Evolutionary conservation across 2,113 vertebrate species (phyloP), one percentile per base, ranked within the genome.

Genomic region (Periophthalmodon schlosseri): DNA sequence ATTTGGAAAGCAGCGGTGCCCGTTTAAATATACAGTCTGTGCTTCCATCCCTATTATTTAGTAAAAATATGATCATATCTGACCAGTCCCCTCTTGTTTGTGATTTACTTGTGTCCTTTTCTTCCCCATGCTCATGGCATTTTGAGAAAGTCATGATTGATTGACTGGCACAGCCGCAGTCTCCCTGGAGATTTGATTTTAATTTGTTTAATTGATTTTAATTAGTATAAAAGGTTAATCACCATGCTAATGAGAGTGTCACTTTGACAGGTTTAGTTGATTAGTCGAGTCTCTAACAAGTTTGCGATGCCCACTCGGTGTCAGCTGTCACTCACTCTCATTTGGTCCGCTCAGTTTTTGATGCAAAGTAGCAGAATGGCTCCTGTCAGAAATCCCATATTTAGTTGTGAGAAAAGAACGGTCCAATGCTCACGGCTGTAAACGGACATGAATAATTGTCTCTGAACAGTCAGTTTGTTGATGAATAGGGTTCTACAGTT

Each of bases 161-260:
- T 63, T 88, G 86, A 88, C 64, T 60, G 86, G 83, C 80, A 86
- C 66, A 46, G 65, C 82, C 70, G 79, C 85, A 77, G 56, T 75
- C 74, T 74, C 78, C 68, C 73, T 47, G 68, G 77, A 77, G 81
- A 89, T 80, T 75, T 72, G n/a, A n/a, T 72, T 83, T 69, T 80
- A 86, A 89, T 87, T 75, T 23, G 44, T 79, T 73, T 80, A 89
- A 91, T 85, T 82, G 76, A 84, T 86, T 66, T 52, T 78, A 88
- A 89, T 84, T 79, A 63, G 75, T 86, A 81, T 73, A 85, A 92
- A 90, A 89, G 84, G 87, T 89, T 84, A 88, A 91, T 90, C 77
- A 87, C 69, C 73, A 74, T 86, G 79, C 85, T 91, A 85, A 91
- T 90, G 68, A 87, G 73, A 66, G 66, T 86, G 79, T 80, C 84